These are phyloP conservation scores for Belgica antarctica DNA, from an alignment of 2,888 invertebrate genomes.

Conservation along the genomic window DNA sequence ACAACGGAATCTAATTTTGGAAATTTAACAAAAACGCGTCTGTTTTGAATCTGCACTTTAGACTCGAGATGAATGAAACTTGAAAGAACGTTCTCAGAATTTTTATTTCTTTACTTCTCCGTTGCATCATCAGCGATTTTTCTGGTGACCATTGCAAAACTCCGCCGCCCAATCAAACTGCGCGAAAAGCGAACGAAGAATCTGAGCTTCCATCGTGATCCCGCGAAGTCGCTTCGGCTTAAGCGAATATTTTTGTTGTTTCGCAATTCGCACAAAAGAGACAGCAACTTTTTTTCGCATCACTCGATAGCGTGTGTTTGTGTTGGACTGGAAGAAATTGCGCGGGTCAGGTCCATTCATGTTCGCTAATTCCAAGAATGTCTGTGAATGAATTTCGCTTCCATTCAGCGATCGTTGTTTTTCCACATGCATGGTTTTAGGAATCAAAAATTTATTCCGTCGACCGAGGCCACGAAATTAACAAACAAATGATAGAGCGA, in stretches of 20 bases:
- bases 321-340: neutral
- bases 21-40: slow-evolving; percentile 2
- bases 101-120: neutral
- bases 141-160: neutral
- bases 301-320: neutral
- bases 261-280: neutral
- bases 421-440: too few species aligned
- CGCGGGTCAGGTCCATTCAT: slow-evolving; percentile 21
- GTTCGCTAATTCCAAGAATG: slow-evolving; percentile 7
- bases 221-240: slow-evolving; percentile 25
- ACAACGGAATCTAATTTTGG: slow-evolving; percentile 6
- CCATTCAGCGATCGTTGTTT: too few species aligned
- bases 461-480: neutral
- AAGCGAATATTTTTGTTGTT: neutral
- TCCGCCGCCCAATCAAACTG: slow-evolving; percentile 30
- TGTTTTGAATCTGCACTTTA: slow-evolving; percentile 10
- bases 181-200: neutral
- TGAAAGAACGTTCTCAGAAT: neutral
- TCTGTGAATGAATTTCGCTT: too few species aligned
- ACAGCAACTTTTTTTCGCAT: neutral
- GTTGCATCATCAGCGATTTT: neutral
- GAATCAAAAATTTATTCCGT: neutral
- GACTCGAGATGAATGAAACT: neutral
- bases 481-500: slow-evolving; percentile 32
- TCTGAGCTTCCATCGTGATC: slow-evolving; percentile 39